Base-by-base conservation (phyloP, 2,113 vertebrate genomes). In the Chamaetylas fuelleborni region DNA sequence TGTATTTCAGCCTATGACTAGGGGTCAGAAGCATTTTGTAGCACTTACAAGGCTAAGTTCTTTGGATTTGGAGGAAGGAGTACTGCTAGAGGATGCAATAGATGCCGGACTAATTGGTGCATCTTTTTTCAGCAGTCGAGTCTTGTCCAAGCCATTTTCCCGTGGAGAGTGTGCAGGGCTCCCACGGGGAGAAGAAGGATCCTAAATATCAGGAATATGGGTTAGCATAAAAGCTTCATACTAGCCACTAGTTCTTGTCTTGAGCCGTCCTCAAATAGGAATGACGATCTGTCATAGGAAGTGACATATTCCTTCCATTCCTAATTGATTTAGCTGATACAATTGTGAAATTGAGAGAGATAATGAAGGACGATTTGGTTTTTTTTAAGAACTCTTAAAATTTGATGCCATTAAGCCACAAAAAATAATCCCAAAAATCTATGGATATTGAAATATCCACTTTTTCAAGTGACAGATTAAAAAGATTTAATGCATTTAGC, bases 51-150 rank as follows among this genome's bases (percentile, higher is more conserved):
- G 99, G 98, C 98, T 98, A 95, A 99, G 99, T 98, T 99, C 99
- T 99, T 99, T 99, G 98, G 99, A 99, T 98, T 99, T 99, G 92
- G 99, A 99, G 84, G 99, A 99, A 78, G 99, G 99, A 88, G 99
- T 99, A 97, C 99, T 99, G 95, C 99, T 99, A 51, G 99, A 99
- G 36, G 99, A 99, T 16, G 99, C 99, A 93, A 99, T 99, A 15
- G 99, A 99, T 2, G 99, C 99, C 0, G 99, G 99, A 95, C 99
- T 99, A 96, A 99, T 99, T 11, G 99, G 99, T 3, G 99, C 99
- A 97, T 99, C 99, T 96, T 99, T 99, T 98, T 99, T 99, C 88
- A 99, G 98, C 83, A 99, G 98, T 64, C 99, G 99, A 43, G 98
- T 98, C 97, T 99, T 99, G 95, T 99, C 99, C 38, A 99, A 98